Percentiles rank a stretch among this genome's conserved stretches.
These are phyloP conservation scores for Lemur catta DNA, from an alignment of 2,797 vertebrate species.

Conservation along the genomic window DNA sequence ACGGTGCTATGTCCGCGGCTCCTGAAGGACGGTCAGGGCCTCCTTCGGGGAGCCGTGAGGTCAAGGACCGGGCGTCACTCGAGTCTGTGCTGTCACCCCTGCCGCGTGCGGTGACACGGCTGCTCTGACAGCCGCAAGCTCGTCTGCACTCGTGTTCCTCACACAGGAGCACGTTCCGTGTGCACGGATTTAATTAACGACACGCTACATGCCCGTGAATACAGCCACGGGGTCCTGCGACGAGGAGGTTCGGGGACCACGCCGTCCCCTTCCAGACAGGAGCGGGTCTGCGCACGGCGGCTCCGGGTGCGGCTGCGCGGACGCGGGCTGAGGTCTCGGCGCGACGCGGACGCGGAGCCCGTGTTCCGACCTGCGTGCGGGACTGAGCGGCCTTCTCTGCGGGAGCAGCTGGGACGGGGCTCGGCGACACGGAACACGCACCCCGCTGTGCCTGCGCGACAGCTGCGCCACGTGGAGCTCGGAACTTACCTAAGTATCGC, in stretches of 20 bases:
- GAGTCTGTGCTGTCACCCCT: too few relatives aligned
- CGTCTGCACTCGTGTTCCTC: not conserved
- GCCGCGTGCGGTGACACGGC: rapidly evolving
- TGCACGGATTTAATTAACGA: not conserved
- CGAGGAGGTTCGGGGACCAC: not conserved
- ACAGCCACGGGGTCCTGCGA: not conserved
- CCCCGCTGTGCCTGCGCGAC: not conserved
- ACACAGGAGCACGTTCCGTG: not conserved
- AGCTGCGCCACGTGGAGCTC: conserved; percentile 52
- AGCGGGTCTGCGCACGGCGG: rapidly evolving
- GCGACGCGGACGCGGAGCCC: not conserved
- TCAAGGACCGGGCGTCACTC: not conserved
- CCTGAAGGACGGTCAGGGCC: too few relatives aligned
- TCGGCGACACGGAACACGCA: not conserved
- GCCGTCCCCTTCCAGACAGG: too few relatives aligned
- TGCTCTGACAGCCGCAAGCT: not conserved
- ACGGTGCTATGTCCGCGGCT: rapidly evolving
- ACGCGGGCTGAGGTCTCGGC: rapidly evolving
- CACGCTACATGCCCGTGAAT: not conserved
- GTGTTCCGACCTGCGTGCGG: rapidly evolving
- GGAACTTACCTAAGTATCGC: conserved; percentile 93
- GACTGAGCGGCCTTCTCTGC: not conserved
- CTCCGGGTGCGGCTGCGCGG: rapidly evolving
- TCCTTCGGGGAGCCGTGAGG: not conserved
- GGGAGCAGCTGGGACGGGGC: rapidly evolving